Conservation (phyloP, 1,140 invertebrate species). For the Hormaphis cornu region DNA sequence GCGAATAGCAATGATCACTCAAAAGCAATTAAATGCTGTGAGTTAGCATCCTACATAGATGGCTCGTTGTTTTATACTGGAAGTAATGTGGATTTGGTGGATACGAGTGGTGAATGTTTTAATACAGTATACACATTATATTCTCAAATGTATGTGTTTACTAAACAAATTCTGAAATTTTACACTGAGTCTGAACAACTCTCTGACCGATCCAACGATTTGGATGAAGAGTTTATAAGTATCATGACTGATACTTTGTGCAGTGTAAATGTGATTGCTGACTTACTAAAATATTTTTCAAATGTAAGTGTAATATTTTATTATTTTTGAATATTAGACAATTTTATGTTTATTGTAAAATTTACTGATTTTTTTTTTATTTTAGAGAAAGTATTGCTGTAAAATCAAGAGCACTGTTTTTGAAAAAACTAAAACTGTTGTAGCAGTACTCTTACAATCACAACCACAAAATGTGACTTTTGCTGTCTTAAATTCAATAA, state of each 20-base stretch:
- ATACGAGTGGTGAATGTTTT: conserved; percentile 2
- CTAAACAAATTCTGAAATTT: conserved; percentile 11
- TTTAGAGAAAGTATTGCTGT: conserved; percentile 21
- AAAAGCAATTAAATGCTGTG: conserved; percentile 16
- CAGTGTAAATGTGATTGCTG: neutral
- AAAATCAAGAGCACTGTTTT: conserved; percentile 2
- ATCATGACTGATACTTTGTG: conserved; percentile 6
- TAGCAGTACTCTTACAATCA: conserved; percentile 3
- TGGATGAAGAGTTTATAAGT: conserved; percentile 3
- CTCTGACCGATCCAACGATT: neutral
- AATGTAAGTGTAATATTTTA: neutral
- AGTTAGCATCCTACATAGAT: neutral
- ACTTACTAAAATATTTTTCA: conserved; percentile 16
- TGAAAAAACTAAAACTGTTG: conserved; percentile 6
- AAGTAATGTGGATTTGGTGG: neutral
- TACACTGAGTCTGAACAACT: neutral
- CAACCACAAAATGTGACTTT: conserved; percentile 1
- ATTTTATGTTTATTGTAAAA: neutral
- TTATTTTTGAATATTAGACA: neutral
- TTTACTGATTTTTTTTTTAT: neutral
- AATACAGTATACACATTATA: neutral
- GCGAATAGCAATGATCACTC: neutral
- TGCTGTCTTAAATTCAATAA: neutral
- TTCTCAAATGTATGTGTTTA: conserved; percentile 12
- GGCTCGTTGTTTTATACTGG: conserved; percentile 8